These are phyloP conservation scores for Tolypeutes matacus DNA, from an alignment of 2,797 vertebrate species.

Conservation along the genomic window DNA sequence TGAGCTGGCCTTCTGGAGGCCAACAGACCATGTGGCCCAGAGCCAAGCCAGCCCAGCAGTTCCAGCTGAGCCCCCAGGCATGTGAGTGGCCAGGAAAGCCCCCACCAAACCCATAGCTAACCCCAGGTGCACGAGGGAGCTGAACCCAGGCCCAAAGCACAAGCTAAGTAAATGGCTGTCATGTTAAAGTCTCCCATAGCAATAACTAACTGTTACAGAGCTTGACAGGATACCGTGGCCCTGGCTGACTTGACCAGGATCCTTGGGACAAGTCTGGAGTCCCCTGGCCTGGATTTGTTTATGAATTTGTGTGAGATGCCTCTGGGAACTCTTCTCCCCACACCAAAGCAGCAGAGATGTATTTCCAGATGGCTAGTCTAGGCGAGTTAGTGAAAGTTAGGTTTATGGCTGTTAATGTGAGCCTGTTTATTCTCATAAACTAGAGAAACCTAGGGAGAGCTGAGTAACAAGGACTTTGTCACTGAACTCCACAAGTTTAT, in stretches of 20 bases:
- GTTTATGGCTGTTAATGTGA: neutral
- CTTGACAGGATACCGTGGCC: neutral
- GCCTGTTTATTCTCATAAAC: neutral
- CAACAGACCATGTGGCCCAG: neutral
- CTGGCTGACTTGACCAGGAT: neutral
- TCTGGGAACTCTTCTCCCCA: neutral
- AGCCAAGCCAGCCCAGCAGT: neutral
- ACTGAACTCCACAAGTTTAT: conserved; percentile 49
- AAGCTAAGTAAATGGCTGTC: neutral
- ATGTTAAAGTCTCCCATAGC: neutral
- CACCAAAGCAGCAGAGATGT: neutral
- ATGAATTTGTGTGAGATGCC: neutral
- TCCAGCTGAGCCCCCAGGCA: neutral
- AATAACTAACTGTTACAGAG: neutral
- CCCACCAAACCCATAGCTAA: neutral
- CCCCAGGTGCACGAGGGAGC: neutral
- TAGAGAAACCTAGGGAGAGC: conserved; percentile 45
- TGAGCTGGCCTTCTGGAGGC: neutral
- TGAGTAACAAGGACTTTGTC: conserved; percentile 72
- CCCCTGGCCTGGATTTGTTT: neutral
- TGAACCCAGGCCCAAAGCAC: neutral
- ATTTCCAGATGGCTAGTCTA: neutral
- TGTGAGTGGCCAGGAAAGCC: neutral
- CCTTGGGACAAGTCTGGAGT: neutral
- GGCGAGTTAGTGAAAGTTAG: conserved; percentile 1